These are phyloP conservation scores for Troides helena DNA, from an alignment of 2,888 invertebrate species.

Conservation along the genomic window DNA sequence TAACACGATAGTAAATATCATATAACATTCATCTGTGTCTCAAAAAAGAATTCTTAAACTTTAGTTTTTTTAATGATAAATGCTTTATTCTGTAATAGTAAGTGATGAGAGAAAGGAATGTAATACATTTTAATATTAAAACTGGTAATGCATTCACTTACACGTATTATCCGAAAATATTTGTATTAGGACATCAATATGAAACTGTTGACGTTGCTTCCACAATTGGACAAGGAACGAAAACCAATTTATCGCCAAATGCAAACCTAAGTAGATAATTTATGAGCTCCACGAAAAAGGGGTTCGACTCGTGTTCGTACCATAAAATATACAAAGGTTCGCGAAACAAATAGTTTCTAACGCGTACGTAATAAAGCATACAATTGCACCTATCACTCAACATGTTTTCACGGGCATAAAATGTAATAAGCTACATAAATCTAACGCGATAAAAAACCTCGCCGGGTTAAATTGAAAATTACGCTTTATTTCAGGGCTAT, in stretches of 20 bases:
- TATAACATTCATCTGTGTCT: no score
- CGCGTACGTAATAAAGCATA: conserved; percentile 55
- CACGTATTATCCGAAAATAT: conserved; percentile 25
- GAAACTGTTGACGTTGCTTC: conserved; percentile 59
- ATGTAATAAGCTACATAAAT: conserved; percentile 76
- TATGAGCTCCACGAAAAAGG: conserved; percentile 65
- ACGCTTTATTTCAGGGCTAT: conserved; percentile 27
- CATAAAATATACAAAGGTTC: conserved; percentile 28
- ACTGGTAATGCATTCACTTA: background rate
- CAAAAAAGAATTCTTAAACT: no score
- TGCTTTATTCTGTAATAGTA: no score
- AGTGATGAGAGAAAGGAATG: background rate
- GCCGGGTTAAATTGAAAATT: conserved; percentile 37
- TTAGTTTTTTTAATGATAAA: no score
- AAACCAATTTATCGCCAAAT: conserved; percentile 70
- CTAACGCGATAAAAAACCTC: conserved; percentile 47
- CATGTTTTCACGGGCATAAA: conserved; percentile 72
- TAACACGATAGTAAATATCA: no score
- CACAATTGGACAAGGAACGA: conserved; percentile 51
- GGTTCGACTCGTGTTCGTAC: conserved; percentile 41
- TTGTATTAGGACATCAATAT: conserved; percentile 35
- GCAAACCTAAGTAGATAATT: conserved; percentile 72
- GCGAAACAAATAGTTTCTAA: conserved; percentile 51
- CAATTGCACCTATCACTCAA: conserved; percentile 60
- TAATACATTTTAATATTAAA: conserved; percentile 7